Evolutionary conservation across 2,797 vertebrate genomes (phyloP).

Genomic region (Poecile montanus): DNA sequence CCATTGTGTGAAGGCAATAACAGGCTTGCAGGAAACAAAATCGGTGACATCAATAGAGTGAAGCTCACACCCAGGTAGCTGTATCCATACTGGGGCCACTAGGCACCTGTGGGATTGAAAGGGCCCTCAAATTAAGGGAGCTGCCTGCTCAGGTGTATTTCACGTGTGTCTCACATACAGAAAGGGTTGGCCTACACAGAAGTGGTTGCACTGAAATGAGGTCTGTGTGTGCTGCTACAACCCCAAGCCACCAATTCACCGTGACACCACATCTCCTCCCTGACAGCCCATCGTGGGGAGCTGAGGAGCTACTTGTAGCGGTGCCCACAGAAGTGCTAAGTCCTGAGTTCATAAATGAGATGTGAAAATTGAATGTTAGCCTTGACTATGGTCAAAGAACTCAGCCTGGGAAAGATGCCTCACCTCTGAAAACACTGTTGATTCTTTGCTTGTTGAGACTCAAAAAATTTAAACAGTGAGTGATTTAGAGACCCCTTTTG

Average conservation of each 20-base stretch:
- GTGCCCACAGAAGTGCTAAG: background rate
- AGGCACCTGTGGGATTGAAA: background rate
- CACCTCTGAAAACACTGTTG: background rate
- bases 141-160: background rate
- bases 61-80: background rate
- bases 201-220: background rate
- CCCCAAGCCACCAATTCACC: background rate
- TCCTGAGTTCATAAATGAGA: background rate
- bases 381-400: background rate
- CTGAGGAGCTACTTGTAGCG: background rate
- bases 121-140: background rate
- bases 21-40: background rate
- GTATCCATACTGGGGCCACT: background rate
- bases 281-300: fast-evolving
- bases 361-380: background rate
- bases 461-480: background rate
- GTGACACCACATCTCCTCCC: fast-evolving
- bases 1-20: background rate
- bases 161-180: background rate
- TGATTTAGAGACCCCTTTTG: background rate
- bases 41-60: fast-evolving
- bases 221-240: background rate
- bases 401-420: background rate
- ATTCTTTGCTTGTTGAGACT: background rate
- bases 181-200: background rate